Base-by-base conservation (phyloP, 2,888 invertebrate species). In the Pristionchus japonicus region DNA sequence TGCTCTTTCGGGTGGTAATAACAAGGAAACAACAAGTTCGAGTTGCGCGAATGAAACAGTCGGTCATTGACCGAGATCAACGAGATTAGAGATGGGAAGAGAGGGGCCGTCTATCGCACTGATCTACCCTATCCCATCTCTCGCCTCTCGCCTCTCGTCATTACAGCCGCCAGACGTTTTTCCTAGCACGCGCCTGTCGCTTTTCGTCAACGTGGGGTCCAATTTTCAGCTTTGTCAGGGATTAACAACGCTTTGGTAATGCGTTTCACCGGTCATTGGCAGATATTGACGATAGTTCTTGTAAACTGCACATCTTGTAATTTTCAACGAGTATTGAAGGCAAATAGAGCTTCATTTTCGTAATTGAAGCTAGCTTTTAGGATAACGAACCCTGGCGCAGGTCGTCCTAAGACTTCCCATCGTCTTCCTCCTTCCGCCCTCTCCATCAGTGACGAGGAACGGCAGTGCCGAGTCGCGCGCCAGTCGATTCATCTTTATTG, bases 391-490 rank as follows among this genome's bases (percentile, higher is more conserved):
- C 37, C 84, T 57, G 34, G 61, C 34, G 7, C 57, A 34, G 61
- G 84, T 57, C 15, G 34, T 67, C 11, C 61, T 23, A 23, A 61
- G 61, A 27, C 61, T 27, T 4, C 61, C n/a, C 52, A 61, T 61
- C 3, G 84, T 40, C 37, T 61, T 84, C 40, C 84, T 34, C 57
- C 84, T n/a, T 11, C 27, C 40, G 17, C 84, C 84, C 15, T 49
- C 52, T 7, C n/a, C 34, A 49, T 84, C 84, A 11, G 61, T 37
- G n/a, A 84, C 84, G 40, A 84, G 61, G n/a, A 84, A 84, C 4
- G 84, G 84, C 57, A 84, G 34, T 27, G 57, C 37, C 9, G 57
- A 57, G 31, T 84, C 84, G n/a, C 84, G 37, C 13, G 61, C 57
- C 49, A 82, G 31, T n/a, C 74, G 67, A 67, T 67, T 67, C 67